Evolutionary conservation across 1,140 invertebrate genomes (phyloP).

Genomic region (Cataglyphis hispanica): DNA sequence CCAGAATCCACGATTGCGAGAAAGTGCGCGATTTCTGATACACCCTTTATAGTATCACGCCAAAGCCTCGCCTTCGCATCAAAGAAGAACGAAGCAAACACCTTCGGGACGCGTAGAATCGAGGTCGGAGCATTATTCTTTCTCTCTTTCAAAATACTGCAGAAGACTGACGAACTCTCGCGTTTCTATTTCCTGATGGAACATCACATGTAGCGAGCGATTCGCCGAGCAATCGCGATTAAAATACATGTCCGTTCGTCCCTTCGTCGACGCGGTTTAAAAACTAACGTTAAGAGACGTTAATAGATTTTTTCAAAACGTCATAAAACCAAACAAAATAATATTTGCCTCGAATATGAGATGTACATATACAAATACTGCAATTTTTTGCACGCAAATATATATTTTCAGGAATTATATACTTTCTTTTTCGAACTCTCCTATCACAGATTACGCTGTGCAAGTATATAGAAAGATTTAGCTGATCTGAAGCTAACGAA

Average conservation of each 20-base stretch:
- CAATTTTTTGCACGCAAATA: too few relatives aligned
- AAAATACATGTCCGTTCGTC: constrained; percentile 1
- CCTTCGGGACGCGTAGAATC: constrained; percentile 32
- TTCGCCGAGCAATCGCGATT: constrained; percentile 19
- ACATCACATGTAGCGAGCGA: background rate
- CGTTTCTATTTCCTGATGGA: constrained; percentile 26
- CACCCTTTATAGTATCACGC: constrained; percentile 15
- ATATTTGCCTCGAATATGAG: background rate
- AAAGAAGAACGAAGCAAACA: constrained; percentile 30
- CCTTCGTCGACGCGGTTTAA: background rate
- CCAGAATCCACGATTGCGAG: background rate
- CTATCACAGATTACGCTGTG: constrained; percentile 8
- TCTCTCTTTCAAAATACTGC: background rate
- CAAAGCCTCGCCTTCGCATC: background rate
- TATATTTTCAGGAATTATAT: too few relatives aligned
- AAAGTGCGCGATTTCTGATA: constrained; percentile 44
- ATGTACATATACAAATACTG: too few relatives aligned
- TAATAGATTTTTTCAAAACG: background rate
- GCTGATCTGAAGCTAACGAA: background rate
- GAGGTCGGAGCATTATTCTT: constrained; percentile 22
- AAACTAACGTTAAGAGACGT: background rate
- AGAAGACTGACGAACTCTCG: background rate
- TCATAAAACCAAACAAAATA: too few relatives aligned
- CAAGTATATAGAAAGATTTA: background rate
- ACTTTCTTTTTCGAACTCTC: background rate